Percentiles rank a stretch among this genome's conserved stretches.
phyloP scores from a whole-genome alignment of 2,888 invertebrate genomes.

The Stenodema calcarata region DNA sequence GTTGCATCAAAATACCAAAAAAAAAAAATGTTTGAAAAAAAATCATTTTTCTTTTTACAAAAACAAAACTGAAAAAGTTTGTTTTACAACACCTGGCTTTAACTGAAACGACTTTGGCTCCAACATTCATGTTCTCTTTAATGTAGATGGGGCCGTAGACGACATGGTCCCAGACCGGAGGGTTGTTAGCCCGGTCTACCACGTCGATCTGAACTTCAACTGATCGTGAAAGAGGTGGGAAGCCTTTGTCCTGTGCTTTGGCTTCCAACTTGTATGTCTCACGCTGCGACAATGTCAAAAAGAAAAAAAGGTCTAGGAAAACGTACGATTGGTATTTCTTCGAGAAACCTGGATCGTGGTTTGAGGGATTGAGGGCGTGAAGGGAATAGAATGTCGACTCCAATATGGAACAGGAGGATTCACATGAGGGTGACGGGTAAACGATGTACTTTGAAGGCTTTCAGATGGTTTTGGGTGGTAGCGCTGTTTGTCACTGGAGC shows the following conservation, averaged over 20 bases:
- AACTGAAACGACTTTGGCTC: constrained; percentile 96
- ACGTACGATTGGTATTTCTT: not conserved
- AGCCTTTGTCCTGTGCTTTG: constrained; percentile 97
- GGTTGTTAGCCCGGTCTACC: constrained; percentile 97
- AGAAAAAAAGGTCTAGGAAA: constrained; percentile 20
- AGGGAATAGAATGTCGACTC: not conserved
- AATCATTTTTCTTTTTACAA: constrained; percentile 12
- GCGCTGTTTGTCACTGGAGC: constrained; percentile 43
- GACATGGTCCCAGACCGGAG: constrained; percentile 95
- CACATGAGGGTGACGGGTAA: not conserved
- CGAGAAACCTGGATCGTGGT: not conserved
- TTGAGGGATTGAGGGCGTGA: not conserved
- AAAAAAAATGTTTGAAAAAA: constrained; percentile 26
- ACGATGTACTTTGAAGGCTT: constrained; percentile 10
- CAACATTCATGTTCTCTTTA: constrained; percentile 97
- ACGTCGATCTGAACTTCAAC: constrained; percentile 99
- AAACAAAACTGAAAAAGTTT: constrained; percentile 53
- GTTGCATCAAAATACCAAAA: constrained; percentile 45
- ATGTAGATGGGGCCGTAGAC: constrained; percentile 97
- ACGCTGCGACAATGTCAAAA: constrained; percentile 69
- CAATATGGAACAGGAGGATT: not conserved
- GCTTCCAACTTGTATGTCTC: constrained; percentile 98
- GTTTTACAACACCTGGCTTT: constrained; percentile 82
- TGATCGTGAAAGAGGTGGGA: constrained; percentile 91
- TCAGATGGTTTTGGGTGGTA: constrained; percentile 47